phyloP scores from a whole-genome alignment of 2,797 vertebrate genomes.

The Gephyroberyx darwinii region DNA sequence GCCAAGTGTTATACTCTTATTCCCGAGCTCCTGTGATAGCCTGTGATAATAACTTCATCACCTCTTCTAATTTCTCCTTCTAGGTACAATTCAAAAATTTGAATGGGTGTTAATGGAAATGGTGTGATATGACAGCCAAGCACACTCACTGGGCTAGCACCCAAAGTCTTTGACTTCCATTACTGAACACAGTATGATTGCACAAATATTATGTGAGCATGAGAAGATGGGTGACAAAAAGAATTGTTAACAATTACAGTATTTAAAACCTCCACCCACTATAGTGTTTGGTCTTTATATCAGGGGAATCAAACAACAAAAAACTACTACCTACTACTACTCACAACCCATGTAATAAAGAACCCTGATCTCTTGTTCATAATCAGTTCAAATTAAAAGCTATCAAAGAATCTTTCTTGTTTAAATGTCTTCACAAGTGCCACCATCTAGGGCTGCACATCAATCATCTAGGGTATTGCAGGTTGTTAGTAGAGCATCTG shows the following conservation, averaged over 20 bases:
- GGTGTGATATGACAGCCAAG: constrained; percentile 46
- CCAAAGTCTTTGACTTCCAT: constrained; percentile 57
- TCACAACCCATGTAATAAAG: no score
- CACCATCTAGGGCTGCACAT: neutral
- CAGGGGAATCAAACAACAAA: no score
- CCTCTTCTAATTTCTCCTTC: constrained; percentile 43
- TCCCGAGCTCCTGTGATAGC: constrained; percentile 36
- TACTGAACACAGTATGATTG: constrained; percentile 36
- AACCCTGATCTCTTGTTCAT: no score
- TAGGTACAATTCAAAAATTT: constrained; percentile 66
- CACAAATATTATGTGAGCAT: no score
- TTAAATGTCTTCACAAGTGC: neutral
- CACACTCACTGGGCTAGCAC: constrained; percentile 53
- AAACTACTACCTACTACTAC: no score
- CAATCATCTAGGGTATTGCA: constrained; percentile 27
- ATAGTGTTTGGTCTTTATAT: no score
- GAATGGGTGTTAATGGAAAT: constrained; percentile 70
- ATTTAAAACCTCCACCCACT: no score
- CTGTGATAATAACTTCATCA: constrained; percentile 48
- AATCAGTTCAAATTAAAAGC: no score
- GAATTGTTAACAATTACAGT: no score
- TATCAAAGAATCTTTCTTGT: no score
- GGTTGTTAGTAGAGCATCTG: constrained; percentile 45
- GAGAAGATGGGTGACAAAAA: no score
- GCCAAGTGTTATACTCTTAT: constrained; percentile 36